Evolutionary conservation across 2,797 vertebrate genomes (phyloP), one percentile per base, ranked within the genome.

Genomic region (Acipenser ruthenus): DNA sequence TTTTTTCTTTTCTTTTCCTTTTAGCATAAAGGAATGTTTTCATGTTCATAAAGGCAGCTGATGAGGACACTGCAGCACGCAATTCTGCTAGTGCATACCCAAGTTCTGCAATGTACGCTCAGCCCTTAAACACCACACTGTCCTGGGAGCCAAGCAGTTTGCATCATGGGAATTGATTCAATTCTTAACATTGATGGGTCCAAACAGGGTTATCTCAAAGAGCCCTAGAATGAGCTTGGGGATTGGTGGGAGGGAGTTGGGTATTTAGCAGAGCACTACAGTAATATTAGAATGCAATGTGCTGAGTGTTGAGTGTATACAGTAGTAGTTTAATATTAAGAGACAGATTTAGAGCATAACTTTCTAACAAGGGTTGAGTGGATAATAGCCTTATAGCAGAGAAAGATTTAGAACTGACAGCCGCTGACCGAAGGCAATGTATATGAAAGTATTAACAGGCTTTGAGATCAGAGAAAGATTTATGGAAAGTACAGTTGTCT

Each of bases 41-140:
- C 62, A 53, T 68, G 62, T 63, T 65, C n/a, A 66, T 68, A 18
- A 71, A 66, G 71, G 65, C 66, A 53, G 64, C 64, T 50, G 60
- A 18, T 48, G 59, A 59, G 62, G 49, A 10, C 50, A 50, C 48
- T 48, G 47, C 23, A 49, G 55, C 10, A 52, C 52, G 67, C 63
- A 65, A 56, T 55, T 67, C 11, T 48, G 49, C 59, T 51, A 64
- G 51, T 63, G 8, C 6, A n/a, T 50, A 47, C 15, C 37, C 10
- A 7, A 7, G 8, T 49, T 37, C 50, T 37, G 23, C 53, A 9
- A 8, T 51, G 49, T 10, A 7, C 15, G 10, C 61, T 53, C 47
- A 56, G 60, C 10, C 61, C 69, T 60, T 50, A 49, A 49, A 53
- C 53, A 50, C 53, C 58, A 65, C 67, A 69, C 58, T 53, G 10